A percentile compares a stretch with the other conserved stretches of the same genome.
Conservation (phyloP, 2,797 vertebrate genomes). For the Jordanella pulchra region DNA sequence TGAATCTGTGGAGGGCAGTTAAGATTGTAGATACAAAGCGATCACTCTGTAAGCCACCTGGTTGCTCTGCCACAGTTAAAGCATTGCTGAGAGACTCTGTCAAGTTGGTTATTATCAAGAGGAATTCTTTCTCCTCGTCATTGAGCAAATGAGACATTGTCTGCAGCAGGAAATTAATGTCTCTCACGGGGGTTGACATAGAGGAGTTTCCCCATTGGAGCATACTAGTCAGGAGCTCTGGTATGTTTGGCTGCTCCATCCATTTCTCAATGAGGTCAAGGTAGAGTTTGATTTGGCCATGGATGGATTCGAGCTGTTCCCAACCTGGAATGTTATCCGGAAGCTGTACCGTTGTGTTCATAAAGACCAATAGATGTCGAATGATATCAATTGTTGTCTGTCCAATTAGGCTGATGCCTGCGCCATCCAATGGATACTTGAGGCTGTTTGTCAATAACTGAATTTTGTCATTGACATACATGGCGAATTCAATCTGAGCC, state of each 20-base stretch:
- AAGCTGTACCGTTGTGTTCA: slow-evolving; percentile 43
- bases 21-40: slow-evolving; percentile 57
- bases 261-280: slow-evolving; percentile 58
- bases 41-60: slow-evolving; percentile 65
- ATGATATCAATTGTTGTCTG: slow-evolving; percentile 55
- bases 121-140: slow-evolving; percentile 45
- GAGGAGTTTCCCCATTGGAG: slow-evolving; percentile 67
- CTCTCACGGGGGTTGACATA: slow-evolving; percentile 43
- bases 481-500: slow-evolving; percentile 55
- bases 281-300: slow-evolving; percentile 63
- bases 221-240: slow-evolving; percentile 48
- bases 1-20: slow-evolving; percentile 37
- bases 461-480: slow-evolving; percentile 52
- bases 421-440: slow-evolving; percentile 63
- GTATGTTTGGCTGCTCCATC: slow-evolving; percentile 68
- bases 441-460: slow-evolving; percentile 51
- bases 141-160: slow-evolving; percentile 41
- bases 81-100: slow-evolving; percentile 61
- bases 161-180: slow-evolving; percentile 64
- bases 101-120: slow-evolving; percentile 56
- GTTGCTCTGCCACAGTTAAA: slow-evolving; percentile 55
- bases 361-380: slow-evolving; percentile 33
- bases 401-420: slow-evolving; percentile 62
- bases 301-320: not conserved
- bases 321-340: slow-evolving; percentile 36